Evolutionary conservation across 2,888 invertebrate genomes (phyloP), one percentile per base, ranked within the genome.

Genomic region (Catonia carolina): DNA sequence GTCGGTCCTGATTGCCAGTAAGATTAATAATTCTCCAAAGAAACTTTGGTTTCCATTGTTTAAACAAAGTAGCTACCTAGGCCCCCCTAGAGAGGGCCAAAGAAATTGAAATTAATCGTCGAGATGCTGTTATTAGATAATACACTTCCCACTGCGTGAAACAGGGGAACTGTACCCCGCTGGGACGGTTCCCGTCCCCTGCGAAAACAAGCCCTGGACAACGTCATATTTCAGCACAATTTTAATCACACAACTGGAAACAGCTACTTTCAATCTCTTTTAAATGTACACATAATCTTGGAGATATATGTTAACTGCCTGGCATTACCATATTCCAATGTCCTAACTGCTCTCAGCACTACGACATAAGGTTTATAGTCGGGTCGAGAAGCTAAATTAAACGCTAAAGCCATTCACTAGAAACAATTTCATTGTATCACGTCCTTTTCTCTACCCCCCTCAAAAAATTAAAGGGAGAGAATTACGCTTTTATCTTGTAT

Each of bases 91-190:
- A 14, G 55, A 15, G 41, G 39, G 42, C 42, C n/a, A n/a, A 42
- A 36, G 20, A 50, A 54, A 58, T 58, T 54, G 58, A 58, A 58
- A 53, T 58, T 58, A 58, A 58, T 58, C 58, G 58, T 51, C 18
- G 53, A 58, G 58, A 58, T 58, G 45, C 54, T 41, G 58, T 58
- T 50, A 45, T 35, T 36, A 50, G 58, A 58, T 58, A 58, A 58
- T 50, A 42, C 20, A 37, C 27, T 39, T 39, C 52, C 52, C 52
- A 52, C 52, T 39, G 51, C 50, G 50, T 35, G 50, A 35, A 50
- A 50, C 50, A 47, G 48, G 31, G 49, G 52, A 36, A 37, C 5
- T 37, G 22, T 45, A 14, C 37, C 39, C 22, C 48, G 41, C 54
- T 31, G 49, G 22, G 54, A 14, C 15, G 31, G n/a, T 35, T 39